A percentile compares a stretch with the other conserved stretches of the same genome.
Conservation (phyloP, 2,797 vertebrate genomes). For the Okamejei kenojei region DNA sequence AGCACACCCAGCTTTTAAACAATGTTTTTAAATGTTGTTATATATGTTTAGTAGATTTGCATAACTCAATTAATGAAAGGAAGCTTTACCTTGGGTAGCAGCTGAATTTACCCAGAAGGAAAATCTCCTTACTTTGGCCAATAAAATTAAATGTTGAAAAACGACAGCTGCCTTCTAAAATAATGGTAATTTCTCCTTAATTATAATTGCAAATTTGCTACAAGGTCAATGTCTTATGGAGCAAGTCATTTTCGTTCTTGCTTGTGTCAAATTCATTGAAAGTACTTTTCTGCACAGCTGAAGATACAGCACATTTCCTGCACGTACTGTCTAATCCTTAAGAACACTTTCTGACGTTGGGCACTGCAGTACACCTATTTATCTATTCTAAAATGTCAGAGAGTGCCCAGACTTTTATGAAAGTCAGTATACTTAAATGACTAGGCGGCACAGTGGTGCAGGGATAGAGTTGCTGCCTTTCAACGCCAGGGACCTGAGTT, state of each 20-base stretch:
- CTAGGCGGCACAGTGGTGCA: no score
- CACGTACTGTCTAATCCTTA: background rate
- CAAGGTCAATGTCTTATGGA: background rate
- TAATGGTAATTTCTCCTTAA: background rate
- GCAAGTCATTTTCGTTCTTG: background rate
- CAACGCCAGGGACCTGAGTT: no score
- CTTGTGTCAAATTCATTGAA: background rate
- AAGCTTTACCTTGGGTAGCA: background rate
- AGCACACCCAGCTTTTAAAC: background rate
- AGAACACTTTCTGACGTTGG: no score
- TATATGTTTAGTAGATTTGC: background rate
- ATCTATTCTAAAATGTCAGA: background rate
- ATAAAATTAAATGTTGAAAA: background rate
- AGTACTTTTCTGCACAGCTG: background rate
- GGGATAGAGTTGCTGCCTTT: no score
- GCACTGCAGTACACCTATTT: background rate
- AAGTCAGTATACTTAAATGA: background rate
- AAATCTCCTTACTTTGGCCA: background rate
- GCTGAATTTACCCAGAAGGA: background rate
- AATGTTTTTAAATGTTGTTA: background rate
- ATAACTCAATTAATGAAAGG: background rate
- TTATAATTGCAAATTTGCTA: background rate
- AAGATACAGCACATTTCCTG: background rate
- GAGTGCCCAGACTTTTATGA: background rate
- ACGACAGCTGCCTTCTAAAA: background rate